Evolutionary conservation across 2,888 invertebrate genomes (phyloP).

Genomic region (Malachius bipustulatus): DNA sequence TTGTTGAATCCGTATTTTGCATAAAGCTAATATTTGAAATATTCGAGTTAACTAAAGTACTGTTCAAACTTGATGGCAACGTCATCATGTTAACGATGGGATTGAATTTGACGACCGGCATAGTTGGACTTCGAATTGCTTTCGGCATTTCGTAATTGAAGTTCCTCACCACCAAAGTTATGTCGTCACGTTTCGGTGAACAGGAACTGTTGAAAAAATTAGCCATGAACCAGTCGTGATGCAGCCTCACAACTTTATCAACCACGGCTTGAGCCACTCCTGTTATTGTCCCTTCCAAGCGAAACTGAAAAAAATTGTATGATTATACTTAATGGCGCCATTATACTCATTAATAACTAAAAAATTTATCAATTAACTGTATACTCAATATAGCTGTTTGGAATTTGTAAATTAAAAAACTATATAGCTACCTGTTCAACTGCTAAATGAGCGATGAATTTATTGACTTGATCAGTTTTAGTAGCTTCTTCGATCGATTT

Average conservation of each 20-base stretch:
- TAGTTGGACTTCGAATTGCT: constrained; percentile 43
- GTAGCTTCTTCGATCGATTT: constrained; percentile 71
- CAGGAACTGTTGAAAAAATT: constrained; percentile 38
- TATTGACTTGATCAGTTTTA: constrained; percentile 67
- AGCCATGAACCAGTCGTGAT: constrained; percentile 63
- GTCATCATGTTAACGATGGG: constrained; percentile 43
- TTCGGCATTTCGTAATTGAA: constrained; percentile 70
- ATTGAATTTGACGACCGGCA: constrained; percentile 47
- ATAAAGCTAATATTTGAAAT: constrained; percentile 35
- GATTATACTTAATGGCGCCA: too few species aligned
- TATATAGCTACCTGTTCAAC: constrained; percentile 52
- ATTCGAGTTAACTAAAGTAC: constrained; percentile 17
- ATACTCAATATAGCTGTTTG: constrained; percentile 39
- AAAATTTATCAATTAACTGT: background rate
- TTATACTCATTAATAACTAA: background rate
- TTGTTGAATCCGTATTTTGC: constrained; percentile 32
- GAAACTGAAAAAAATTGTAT: constrained; percentile 45
- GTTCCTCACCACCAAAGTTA: constrained; percentile 74
- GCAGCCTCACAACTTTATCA: constrained; percentile 71
- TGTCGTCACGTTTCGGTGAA: constrained; percentile 59
- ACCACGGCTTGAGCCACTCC: constrained; percentile 79
- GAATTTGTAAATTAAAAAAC: too few species aligned
- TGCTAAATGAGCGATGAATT: constrained; percentile 65
- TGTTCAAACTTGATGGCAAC: constrained; percentile 15
- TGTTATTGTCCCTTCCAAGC: constrained; percentile 63